Base-by-base conservation (phyloP, 2,888 invertebrate genomes). In the Stramonita haemastoma region DNA sequence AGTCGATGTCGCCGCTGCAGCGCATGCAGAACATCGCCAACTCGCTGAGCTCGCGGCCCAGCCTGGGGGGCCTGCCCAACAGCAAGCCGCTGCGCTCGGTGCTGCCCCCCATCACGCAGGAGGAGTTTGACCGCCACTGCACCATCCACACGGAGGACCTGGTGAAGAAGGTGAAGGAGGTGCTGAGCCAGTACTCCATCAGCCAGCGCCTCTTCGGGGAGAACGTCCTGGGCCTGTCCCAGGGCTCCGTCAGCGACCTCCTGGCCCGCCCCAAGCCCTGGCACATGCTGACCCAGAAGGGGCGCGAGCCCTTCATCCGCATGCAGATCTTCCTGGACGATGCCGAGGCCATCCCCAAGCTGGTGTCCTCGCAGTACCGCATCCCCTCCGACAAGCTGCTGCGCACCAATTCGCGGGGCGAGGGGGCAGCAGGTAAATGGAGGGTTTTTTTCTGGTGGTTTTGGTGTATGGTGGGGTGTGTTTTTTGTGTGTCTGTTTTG, bases 201-300 rank as follows among this genome's bases (percentile, higher is more conserved):
- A 99, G 99, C 94, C 99, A 99, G 96, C 97, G 99, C 93, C 97
- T 99, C 87, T 99, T 99, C 95, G 99, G 99, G 17, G 99, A 99
- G 96, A 98, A 98, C 0, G 99, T 99, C n/a, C 97, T 99, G 90
- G 96, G 96, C 8, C 92, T 96, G 89, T 96, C 96, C 29, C 96
- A 96, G 91, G 99, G 99, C 73, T 99, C 99, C 8, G 99, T 99
- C 0, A 99, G 99, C 86, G 99, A 99, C 96, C 97, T 99, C 81
- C 97, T 99, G 92, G 99, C 99, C 46, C 96, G 99, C 88, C 99
- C 99, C 70, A 99, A 99, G 96, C 99, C 99, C 0, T 99, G 99
- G 99, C 98, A 99, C 95, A 99, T 99, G 99, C 97, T 99, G 87
- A 99, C 99, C 26, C 99, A 99, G 96, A 99, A 99, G 96, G 99